Evolutionary conservation across 2,113 vertebrate species (phyloP).

Genomic region (Hystrix cristata): DNA sequence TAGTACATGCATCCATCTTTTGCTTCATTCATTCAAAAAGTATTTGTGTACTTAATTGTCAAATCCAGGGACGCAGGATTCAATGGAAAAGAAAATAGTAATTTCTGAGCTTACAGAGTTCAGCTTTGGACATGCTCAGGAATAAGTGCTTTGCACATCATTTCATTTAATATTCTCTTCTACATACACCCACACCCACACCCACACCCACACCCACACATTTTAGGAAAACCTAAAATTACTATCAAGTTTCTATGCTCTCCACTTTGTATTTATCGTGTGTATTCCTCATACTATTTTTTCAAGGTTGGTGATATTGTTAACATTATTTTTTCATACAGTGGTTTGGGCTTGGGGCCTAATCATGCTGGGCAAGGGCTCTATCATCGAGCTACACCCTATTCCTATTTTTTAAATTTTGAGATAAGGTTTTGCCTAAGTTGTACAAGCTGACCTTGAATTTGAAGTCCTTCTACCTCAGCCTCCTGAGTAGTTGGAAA

Average conservation of each 20-base stretch:
- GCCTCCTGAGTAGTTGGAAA: too few relatives aligned
- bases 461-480: too few relatives aligned
- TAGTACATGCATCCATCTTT: not conserved
- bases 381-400: not conserved
- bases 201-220: not conserved
- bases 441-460: too few relatives aligned
- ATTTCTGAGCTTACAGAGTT: not conserved
- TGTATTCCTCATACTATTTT: not conserved
- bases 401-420: not conserved
- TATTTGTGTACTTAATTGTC: not conserved
- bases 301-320: not conserved
- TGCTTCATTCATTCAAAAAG: not conserved
- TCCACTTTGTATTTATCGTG: not conserved
- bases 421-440: too few relatives aligned
- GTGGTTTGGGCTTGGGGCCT: too few relatives aligned
- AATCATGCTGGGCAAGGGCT: too few relatives aligned
- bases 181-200: too few relatives aligned
- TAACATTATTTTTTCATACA: too few relatives aligned
- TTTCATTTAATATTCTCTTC: not conserved
- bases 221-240: conserved; percentile 2
- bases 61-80: not conserved
- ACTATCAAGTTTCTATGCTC: not conserved
- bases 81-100: not conserved
- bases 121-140: not conserved
- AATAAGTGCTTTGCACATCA: not conserved